Base-by-base conservation (phyloP, 2,797 vertebrate genomes). In the Muscicapa comitata region DNA sequence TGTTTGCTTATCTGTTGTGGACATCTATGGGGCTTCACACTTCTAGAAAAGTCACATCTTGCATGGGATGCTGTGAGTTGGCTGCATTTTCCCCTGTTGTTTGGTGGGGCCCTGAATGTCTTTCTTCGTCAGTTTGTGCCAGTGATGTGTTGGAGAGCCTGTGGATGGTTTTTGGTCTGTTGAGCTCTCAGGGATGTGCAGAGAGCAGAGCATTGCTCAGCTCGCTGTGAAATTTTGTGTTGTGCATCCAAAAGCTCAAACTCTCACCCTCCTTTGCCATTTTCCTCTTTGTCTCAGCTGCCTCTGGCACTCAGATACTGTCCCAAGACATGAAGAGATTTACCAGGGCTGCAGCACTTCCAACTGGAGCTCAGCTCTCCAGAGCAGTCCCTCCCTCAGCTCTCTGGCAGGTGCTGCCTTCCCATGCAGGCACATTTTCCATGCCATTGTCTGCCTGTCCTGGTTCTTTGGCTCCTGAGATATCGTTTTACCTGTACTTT, bases 161-260 rank as follows among this genome's bases (percentile, higher is more conserved):
- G 25, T 1, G 2, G 33, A 11, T 24, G 67, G 10, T 1, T 54
- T 77, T 77, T 28, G 37, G 15, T 28, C 19, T 45, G 3, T 35
- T 17, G 35, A 43, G 38, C 35, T 50, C 45, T 28, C 0, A 0
- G 45, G 42, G 20, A 24, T 1, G 2, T 38, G 26, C 66, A 42
- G 40, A 45, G 62, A 45, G 28, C 8, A 2, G 13, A 40, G 43
- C 25, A 3, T 31, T n/a, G 38, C 66, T 89, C 8, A 9, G 6
- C 58, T 45, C 1, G 0, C 0, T 0, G 15, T 31, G 14, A 8
- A 51, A 11, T 3, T 7, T 6, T 3, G 11, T 0, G 0, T 5
- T 15, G 4, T 29, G 8, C n/a, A 33, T 72, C 50, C 6, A 3
- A 0, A 58, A 11, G 31, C 24, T 85, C 63, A 35, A 35, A 0